These are phyloP conservation scores for Melanophora roralis DNA, from an alignment of 2,888 invertebrate species.

Conservation along the genomic window DNA sequence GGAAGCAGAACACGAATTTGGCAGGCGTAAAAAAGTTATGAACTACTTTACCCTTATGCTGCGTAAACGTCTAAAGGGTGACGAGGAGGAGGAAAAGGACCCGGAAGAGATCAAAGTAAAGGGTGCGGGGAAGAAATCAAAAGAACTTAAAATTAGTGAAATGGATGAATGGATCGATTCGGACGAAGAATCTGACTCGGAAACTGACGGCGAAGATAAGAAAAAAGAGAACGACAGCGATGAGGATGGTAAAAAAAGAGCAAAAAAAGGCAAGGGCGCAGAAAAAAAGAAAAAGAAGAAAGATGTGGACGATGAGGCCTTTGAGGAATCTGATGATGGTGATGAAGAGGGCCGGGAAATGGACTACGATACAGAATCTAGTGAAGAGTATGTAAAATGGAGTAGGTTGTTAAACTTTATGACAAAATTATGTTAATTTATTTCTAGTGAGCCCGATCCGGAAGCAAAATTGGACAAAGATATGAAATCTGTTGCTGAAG, in stretches of 20 bases:
- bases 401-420: not conserved
- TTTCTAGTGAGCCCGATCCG: constrained; percentile 82
- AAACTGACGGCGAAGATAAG: constrained; percentile 83
- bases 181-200: constrained; percentile 87
- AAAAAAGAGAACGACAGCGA: constrained; percentile 81
- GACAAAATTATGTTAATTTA: not conserved
- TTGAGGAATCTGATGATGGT: constrained; percentile 97
- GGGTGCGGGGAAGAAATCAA: constrained; percentile 77
- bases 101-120: constrained; percentile 82
- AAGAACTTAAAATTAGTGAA: constrained; percentile 91
- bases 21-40: constrained; percentile 94
- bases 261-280: constrained; percentile 78
- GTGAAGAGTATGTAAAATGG: constrained; percentile 80
- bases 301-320: constrained; percentile 91
- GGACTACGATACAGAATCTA: constrained; percentile 95
- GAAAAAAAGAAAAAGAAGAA: constrained; percentile 86
- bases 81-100: constrained; percentile 82
- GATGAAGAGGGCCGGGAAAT: constrained; percentile 96
- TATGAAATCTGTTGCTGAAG: constrained; percentile 93
- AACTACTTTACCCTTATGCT: constrained; percentile 98
- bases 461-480: constrained; percentile 88
- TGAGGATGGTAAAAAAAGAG: constrained; percentile 82
- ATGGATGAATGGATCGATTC: constrained; percentile 95
- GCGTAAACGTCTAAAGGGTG: constrained; percentile 88
- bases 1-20: constrained; percentile 98